Evolutionary conservation across 2,888 invertebrate genomes (phyloP).

Genomic region (Stenoptilia bipunctidactyla): DNA sequence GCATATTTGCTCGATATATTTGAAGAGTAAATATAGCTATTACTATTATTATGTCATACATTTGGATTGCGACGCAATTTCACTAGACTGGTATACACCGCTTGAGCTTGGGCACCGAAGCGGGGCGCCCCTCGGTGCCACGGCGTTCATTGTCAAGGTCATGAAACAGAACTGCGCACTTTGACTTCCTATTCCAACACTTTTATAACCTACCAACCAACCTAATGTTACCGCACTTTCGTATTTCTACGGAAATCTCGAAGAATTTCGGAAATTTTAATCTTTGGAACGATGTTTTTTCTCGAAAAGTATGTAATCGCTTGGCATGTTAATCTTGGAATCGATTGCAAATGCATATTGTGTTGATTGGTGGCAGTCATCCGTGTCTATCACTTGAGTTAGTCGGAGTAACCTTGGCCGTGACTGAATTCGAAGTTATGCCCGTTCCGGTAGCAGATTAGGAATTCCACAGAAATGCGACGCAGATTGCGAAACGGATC

Average conservation of each 20-base stretch:
- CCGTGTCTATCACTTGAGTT: constrained; percentile 23
- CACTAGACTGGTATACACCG: constrained; percentile 39
- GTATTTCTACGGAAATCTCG: too few relatives aligned
- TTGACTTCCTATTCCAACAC: too few relatives aligned
- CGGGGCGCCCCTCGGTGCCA: constrained; percentile 38
- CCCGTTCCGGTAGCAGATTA: constrained; percentile 19
- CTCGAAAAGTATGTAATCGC: constrained; percentile 9
- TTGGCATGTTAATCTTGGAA: constrained; percentile 9
- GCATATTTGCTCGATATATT: too few relatives aligned
- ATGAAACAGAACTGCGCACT: constrained; percentile 58
- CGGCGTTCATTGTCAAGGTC: constrained; percentile 65
- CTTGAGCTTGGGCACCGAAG: constrained; percentile 41
- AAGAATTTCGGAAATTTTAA: too few relatives aligned
- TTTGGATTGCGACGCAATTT: constrained; percentile 50
- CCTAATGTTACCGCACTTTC: too few relatives aligned
- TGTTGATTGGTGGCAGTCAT: constrained; percentile 31
- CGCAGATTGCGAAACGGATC: too few relatives aligned
- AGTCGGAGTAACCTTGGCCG: constrained; percentile 55
- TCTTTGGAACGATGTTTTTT: constrained; percentile 5
- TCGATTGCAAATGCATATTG: too few relatives aligned
- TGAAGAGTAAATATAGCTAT: too few relatives aligned
- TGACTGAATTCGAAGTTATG: constrained; percentile 23
- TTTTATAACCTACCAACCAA: too few relatives aligned
- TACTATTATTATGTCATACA: constrained; percentile 26
- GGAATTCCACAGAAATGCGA: too few relatives aligned